Conservation (phyloP, 2,797 vertebrate species). For the Phaenicophaeus curvirostris region DNA sequence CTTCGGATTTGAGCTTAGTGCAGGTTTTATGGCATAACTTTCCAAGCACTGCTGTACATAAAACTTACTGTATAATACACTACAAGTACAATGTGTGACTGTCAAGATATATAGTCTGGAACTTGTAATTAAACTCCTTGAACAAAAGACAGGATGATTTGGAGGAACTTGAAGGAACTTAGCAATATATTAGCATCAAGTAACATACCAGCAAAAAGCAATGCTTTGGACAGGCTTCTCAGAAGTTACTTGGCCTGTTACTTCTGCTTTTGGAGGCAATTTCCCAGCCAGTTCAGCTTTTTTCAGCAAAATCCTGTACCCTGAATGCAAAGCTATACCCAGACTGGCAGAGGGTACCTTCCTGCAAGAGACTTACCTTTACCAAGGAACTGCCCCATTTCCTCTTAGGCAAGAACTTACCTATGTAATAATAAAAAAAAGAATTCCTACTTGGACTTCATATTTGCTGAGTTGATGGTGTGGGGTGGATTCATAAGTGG, state of each 20-base stretch:
- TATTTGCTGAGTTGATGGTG: neutral
- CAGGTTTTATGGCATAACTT: neutral
- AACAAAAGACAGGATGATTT: neutral
- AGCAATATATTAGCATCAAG: neutral
- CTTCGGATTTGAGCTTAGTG: neutral
- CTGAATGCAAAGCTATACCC: neutral
- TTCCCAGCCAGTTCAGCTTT: neutral
- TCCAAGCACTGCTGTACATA: neutral
- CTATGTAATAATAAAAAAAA: neutral
- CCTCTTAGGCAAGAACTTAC: neutral
- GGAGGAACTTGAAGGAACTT: too few relatives aligned
- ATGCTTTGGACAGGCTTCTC: neutral
- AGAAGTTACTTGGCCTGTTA: neutral
- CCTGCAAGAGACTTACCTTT: neutral
- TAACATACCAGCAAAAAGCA: neutral
- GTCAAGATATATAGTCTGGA: neutral
- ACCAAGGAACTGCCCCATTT: neutral
- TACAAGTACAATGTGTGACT: neutral
- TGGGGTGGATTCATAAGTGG: neutral
- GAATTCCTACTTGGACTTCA: neutral
- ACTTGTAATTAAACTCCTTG: neutral
- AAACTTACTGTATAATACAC: neutral
- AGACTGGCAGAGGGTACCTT: neutral
- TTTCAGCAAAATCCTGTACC: neutral
- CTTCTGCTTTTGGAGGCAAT: neutral